Evolutionary conservation across 2,113 vertebrate genomes (phyloP).

Genomic region (Morone chrysops): DNA sequence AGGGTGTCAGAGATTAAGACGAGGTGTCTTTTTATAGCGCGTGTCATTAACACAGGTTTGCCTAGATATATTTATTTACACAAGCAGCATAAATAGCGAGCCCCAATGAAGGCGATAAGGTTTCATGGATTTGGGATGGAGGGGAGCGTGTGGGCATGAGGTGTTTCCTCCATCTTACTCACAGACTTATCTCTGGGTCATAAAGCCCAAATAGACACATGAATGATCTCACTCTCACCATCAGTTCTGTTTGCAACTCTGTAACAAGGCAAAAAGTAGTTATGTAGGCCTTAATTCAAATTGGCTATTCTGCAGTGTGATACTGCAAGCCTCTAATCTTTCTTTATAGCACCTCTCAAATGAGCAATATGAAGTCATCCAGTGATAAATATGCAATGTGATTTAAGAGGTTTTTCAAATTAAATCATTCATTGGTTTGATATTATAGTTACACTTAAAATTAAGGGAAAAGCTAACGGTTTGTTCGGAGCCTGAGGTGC

Average conservation of each 20-base stretch:
- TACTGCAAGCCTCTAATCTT: conserved; percentile 5
- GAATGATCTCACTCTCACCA: conserved; percentile 51
- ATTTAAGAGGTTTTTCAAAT: conserved; percentile 39
- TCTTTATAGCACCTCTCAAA: conserved; percentile 41
- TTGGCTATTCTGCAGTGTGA: background rate
- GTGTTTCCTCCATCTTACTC: conserved; percentile 66
- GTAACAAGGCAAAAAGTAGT: conserved; percentile 23
- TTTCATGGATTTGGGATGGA: conserved; percentile 77
- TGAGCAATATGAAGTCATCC: conserved; percentile 29
- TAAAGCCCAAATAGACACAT: conserved; percentile 73
- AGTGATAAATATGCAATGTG: conserved; percentile 18
- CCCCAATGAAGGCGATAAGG: conserved; percentile 71
- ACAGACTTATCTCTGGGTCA: conserved; percentile 66
- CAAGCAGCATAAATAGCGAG: conserved; percentile 85
- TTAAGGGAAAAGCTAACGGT: conserved; percentile 51
- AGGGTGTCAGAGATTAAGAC: conserved; percentile 78
- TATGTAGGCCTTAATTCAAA: background rate
- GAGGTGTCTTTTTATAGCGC: conserved; percentile 84
- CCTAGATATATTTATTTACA: conserved; percentile 88
- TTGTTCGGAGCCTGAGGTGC: conserved; percentile 30
- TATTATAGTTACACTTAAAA: conserved; percentile 35
- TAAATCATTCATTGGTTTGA: conserved; percentile 40
- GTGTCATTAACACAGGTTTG: conserved; percentile 84
- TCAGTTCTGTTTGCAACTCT: conserved; percentile 42
- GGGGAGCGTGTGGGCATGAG: conserved; percentile 34